Base-by-base conservation (phyloP, 2,888 invertebrate genomes). In the Eurois occulta region DNA sequence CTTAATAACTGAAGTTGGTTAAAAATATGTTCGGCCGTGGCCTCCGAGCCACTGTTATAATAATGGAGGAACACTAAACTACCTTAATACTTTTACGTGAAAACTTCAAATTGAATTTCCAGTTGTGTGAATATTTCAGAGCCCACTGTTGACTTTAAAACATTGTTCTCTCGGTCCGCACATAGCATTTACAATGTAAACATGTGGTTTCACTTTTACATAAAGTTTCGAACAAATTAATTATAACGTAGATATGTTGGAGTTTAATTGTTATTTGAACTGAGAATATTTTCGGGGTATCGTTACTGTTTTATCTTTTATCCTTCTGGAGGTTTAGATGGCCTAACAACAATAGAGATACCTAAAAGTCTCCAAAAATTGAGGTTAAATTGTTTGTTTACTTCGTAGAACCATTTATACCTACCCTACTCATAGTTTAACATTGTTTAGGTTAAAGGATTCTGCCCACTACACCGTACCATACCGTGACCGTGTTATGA, bases 51-150 rank as follows among this genome's bases (percentile, higher is more conserved):
- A 81, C 85, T 81, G 75, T 62, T 83, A 73, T 76, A 65, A 85
- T 88, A 88, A 90, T 83, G 83, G 86, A 78, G 86, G 86, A 83
- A 79, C 86, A 87, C 88, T 90, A 88, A 91, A 91, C 90, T 90
- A 89, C 89, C 88, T 85, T 93, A 91, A 91, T 92, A 91, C 91
- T 91, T 91, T 88, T 86, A 88, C 90, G 90, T 88, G 91, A 86
- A 93, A 94, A 94, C 92, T 93, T 92, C 91, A 94, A 94, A 95
- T 94, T 94, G 93, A 94, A 95, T 95, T 95, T 94, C 88, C 91
- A 92, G 90, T 90, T 87, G 91, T 89, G 91, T 94, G 93, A 94
- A 95, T 95, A 95, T 94, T 94, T 94, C 89, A 95, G 88, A 89
- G 84, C 86, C 84, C 84, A 80, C 85, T 94, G 94, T 94, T 94